Percentiles rank a stretch among this genome's conserved stretches.
These are phyloP conservation scores for Pseudomugil tenellus DNA, from an alignment of 2,797 vertebrate species.

Conservation along the genomic window DNA sequence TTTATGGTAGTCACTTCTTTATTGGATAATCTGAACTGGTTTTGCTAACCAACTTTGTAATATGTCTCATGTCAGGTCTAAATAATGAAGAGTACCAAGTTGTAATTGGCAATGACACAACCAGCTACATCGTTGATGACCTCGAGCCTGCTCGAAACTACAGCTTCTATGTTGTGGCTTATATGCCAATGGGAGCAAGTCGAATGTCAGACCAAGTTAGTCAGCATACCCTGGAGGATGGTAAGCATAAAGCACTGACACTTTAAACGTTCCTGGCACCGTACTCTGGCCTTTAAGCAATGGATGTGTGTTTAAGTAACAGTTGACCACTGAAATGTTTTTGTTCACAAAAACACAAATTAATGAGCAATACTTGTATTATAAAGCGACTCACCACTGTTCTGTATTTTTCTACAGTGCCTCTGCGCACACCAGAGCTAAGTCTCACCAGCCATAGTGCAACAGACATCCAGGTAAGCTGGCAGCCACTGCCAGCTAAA, in stretches of 20 bases:
- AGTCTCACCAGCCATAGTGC: slow-evolving; percentile 92
- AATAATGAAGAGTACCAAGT: slow-evolving; percentile 99
- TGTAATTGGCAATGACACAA: slow-evolving; percentile 97
- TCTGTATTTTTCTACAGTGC: slow-evolving; percentile 81
- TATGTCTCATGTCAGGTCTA: slow-evolving; percentile 82
- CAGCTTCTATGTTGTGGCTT: slow-evolving; percentile 96
- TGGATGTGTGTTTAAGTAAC: slow-evolving; percentile 50
- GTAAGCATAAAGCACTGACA: slow-evolving; percentile 80
- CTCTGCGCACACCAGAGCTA: slow-evolving; percentile 93
- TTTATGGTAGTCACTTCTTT: background rate
- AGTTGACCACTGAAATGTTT: background rate
- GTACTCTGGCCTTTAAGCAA: slow-evolving; percentile 62
- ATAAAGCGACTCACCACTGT: background rate
- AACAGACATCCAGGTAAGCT: slow-evolving; percentile 91
- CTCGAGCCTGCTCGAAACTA: slow-evolving; percentile 95
- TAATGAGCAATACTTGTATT: slow-evolving; percentile 8
- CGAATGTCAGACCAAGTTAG: slow-evolving; percentile 98
- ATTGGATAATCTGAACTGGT: slow-evolving; percentile 2
- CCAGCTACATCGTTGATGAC: slow-evolving; percentile 95
- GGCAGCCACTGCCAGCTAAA: slow-evolving; percentile 91
- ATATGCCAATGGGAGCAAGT: slow-evolving; percentile 98
- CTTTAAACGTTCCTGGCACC: slow-evolving; percentile 68
- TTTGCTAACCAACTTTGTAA: slow-evolving; percentile 10
- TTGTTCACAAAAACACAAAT: background rate
- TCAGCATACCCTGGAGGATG: slow-evolving; percentile 94